Evolutionary conservation across 2,797 vertebrate species (phyloP).

Genomic region (Morus bassanus): DNA sequence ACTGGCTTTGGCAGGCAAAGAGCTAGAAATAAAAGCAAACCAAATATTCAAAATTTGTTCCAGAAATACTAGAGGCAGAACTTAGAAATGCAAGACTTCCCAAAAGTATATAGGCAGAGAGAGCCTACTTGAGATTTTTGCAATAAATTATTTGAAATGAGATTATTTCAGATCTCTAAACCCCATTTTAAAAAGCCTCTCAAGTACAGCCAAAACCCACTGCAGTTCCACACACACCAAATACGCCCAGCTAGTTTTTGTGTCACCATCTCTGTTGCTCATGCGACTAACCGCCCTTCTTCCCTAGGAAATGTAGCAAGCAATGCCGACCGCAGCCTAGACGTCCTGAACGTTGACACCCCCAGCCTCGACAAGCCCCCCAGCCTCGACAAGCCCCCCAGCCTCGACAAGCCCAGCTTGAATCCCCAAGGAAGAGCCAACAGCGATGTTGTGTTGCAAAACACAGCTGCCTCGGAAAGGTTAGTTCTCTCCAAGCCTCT

Average conservation of each 20-base stretch:
- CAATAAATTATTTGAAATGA: not conserved
- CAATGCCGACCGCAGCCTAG: accelerated
- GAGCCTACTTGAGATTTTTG: accelerated
- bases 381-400: not conserved
- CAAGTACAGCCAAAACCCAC: accelerated
- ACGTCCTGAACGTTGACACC: not conserved
- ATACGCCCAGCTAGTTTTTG: accelerated
- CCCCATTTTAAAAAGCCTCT: not conserved
- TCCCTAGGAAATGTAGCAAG: accelerated
- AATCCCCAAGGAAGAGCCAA: not conserved
- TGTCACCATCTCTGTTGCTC: not conserved
- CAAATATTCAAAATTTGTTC: not conserved
- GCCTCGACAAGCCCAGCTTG: accelerated
- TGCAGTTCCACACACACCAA: accelerated
- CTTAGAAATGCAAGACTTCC: not conserved
- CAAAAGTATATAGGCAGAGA: not conserved
- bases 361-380: accelerated
- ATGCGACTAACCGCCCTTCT: accelerated
- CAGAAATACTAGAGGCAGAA: not conserved
- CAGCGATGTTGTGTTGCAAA: accelerated
- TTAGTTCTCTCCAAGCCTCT: not conserved
- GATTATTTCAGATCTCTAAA: not conserved
- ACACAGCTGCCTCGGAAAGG: not conserved
- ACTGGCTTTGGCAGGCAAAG: not conserved
- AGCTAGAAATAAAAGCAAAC: not conserved